Evolutionary conservation across 1,140 invertebrate genomes (phyloP), one percentile per base, ranked within the genome.

Genomic region (Drosophila parabipectinata): DNA sequence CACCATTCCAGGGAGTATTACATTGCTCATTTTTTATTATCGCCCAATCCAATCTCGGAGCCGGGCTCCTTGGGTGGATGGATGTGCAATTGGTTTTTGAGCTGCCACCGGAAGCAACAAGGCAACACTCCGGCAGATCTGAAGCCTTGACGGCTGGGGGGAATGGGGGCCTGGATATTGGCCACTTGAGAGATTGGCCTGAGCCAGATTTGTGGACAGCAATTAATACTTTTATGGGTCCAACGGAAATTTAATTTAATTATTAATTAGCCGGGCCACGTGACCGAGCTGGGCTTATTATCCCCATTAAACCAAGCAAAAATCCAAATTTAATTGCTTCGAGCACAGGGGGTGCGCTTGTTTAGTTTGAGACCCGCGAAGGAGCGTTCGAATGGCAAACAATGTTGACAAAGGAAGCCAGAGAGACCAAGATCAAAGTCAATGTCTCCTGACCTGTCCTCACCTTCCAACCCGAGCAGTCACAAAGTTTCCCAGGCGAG

Each of bases 211-310:
- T 76, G 69, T 34, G 34, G 32, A 67, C 68, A 85, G 78, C 66
- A 87, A 85, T 85, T 85, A 85, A 85, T 85, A 78, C 75, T 87
- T 87, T 85, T 75, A 88, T 58, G 74, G 45, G 37, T 37, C 54
- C 51, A 54, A 39, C 52, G 74, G 48, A 81, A 81, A 78, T 82
- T 85, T 82, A 88, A 87, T 87, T 87, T 64, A 87, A 87, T 87
- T 79, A 87, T 87, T 88, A 88, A 87, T 87, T 82, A 81, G 67
- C 74, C 8, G 7, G 51, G 8, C 30, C 28, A 52, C 26, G 56
- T 59, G 61, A 48, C 52, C 44, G 53, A 41, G 47, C 75, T 32
- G 15, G 48, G 34, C 50, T 54, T 72, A 82, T 88, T 88, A 76
- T 82, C 75, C 74, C 80, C 77, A 87, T 87, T 82, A 88, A 88